Conservation (phyloP, 2,797 vertebrate genomes). For the Botia kubotai region DNA sequence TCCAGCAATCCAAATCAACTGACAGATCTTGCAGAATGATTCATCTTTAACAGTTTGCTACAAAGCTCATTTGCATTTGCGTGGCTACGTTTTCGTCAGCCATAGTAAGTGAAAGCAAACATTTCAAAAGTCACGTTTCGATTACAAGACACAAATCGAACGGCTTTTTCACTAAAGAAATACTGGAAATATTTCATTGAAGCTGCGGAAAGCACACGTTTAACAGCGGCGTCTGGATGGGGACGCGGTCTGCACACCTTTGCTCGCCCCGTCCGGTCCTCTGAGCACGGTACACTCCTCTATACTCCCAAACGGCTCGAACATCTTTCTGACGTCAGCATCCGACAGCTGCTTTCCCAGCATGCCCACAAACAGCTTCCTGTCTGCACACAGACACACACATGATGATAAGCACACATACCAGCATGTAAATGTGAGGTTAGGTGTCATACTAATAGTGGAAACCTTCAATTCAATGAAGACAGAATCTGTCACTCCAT, state of each 20-base stretch:
- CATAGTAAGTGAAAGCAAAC: no score
- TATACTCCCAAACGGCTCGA: slow-evolving; percentile 94
- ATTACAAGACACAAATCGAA: no score
- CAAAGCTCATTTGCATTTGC: background rate
- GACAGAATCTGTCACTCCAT: slow-evolving; percentile 16
- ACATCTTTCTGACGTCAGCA: slow-evolving; percentile 91
- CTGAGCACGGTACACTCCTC: slow-evolving; percentile 97
- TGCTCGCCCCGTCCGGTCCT: slow-evolving; percentile 93
- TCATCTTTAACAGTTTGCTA: background rate
- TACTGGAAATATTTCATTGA: no score
- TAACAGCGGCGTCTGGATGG: background rate
- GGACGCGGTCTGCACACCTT: slow-evolving; percentile 79
- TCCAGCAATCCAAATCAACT: background rate
- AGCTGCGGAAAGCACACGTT: background rate
- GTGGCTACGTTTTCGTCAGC: no score
- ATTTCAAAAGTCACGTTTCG: no score
- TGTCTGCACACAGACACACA: slow-evolving; percentile 82
- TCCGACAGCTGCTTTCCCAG: slow-evolving; percentile 96
- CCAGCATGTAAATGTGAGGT: slow-evolving; percentile 25
- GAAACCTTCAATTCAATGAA: slow-evolving; percentile 8
- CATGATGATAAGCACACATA: slow-evolving; percentile 48
- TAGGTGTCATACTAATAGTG: background rate
- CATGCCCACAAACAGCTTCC: slow-evolving; percentile 98
- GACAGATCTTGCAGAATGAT: background rate
- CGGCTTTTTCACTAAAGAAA: no score